Base-by-base conservation (phyloP, 2,113 vertebrate genomes). In the Catharus fuscescens region DNA sequence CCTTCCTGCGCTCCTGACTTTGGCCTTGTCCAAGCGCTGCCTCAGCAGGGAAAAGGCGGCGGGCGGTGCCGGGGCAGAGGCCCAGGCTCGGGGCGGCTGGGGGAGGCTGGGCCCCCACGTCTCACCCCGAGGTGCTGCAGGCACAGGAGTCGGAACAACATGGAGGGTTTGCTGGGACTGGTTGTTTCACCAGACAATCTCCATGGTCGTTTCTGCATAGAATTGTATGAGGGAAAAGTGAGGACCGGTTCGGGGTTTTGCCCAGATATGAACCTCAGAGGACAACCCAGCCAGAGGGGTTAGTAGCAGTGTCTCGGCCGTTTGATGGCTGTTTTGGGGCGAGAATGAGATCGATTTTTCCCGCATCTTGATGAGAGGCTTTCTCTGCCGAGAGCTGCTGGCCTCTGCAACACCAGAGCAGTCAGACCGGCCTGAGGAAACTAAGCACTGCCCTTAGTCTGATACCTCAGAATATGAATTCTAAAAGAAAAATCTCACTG, bases 21-120 rank as follows among this genome's bases (percentile, higher is more conserved):
- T 96, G 97, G 97, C 96, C 97, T 97, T 96, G 96, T 89, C 92
- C 95, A 34, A 42, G 80, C 15, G 5, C 86, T 48, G 60, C 67
- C 76, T 54, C 52, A 3, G 7, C 19, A 16, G 61, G 29, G 25
- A 9, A 20, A 32, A 12, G 42, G 1, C 57, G 13, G 61, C 66
- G 52, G 84, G 70, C 14, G 18, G 54, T 40, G 59, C 50, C 15
- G 50, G 24, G 32, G 10, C 69, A 2, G 32, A 28, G 74, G 52
- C 52, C 52, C 36, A 1, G 26, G 14, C 32, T 36, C 47, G 38
- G 28, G 44, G 25, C 9, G 29, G 56, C 61, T 10, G 40, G 2
- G 25, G 25, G 7, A 6, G 44, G 18, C 31, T 4, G 24, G 14
- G 18, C 5, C 21, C 21, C 47, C 18, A 2, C 26, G 15, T 6